A percentile compares a stretch with the other conserved stretches of the same genome.
phyloP scores from a whole-genome alignment of 1,140 invertebrate genomes.

The Tribolium madens region DNA sequence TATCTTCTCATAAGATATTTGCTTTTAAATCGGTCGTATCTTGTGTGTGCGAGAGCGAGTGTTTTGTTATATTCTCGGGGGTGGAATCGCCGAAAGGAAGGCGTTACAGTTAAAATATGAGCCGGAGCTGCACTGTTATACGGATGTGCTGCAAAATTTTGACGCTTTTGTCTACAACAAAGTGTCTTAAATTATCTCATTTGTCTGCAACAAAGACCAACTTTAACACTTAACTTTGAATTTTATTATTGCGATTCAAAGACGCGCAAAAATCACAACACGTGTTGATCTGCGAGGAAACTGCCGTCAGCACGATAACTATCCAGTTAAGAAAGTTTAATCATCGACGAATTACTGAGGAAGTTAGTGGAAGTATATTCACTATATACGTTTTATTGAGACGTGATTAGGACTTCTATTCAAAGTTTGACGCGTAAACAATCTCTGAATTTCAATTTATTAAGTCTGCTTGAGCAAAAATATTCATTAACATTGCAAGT shows the following conservation, averaged over 20 bases:
- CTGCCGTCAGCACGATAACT: background rate
- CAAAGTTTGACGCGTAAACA: conserved; percentile 29
- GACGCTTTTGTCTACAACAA: conserved; percentile 38
- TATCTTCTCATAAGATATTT: conserved; percentile 30
- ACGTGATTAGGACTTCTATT: conserved; percentile 8
- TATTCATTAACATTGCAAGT: conserved; percentile 35
- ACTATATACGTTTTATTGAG: conserved; percentile 5
- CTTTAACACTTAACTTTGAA: conserved; percentile 19
- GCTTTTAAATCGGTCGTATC: conserved; percentile 27
- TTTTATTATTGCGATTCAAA: conserved; percentile 2
- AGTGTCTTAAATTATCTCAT: conserved; percentile 32
- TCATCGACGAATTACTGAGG: background rate
- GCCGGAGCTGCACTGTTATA: conserved; percentile 16
- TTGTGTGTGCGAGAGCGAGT: conserved; percentile 13
- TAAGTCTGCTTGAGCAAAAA: conserved; percentile 15
- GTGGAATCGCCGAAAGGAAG: conserved; percentile 37
- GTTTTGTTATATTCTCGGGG: conserved; percentile 37
- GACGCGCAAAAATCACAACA: background rate
- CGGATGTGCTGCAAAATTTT: conserved; percentile 35
- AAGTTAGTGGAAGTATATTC: conserved; percentile 19
- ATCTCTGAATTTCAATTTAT: conserved; percentile 35
- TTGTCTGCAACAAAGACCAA: conserved; percentile 26
- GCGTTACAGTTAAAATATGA: conserved; percentile 36
- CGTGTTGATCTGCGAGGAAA: background rate
- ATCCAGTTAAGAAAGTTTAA: conserved; percentile 16